Base-by-base conservation (phyloP, 1,140 invertebrate species). In the Aporrectodea caliginosa region DNA sequence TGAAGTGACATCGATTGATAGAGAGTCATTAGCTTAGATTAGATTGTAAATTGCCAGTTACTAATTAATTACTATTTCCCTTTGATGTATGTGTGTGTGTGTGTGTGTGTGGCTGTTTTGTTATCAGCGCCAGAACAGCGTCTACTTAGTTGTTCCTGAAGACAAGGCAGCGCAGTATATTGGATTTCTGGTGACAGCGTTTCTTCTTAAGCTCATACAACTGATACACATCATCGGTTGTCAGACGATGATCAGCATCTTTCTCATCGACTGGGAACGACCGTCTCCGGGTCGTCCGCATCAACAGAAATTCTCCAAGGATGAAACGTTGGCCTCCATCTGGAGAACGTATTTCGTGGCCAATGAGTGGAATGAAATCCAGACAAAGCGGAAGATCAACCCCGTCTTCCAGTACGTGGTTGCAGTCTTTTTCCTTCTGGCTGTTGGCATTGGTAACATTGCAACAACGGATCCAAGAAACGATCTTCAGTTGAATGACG, bases 201-300 rank as follows among this genome's bases (percentile, higher is more conserved):
- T 75, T 74, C 16, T 78, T 30, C 80, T 77, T 35, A 82, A 78
- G 35, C 69, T 79, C 16, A n/a, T 79, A 1, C 69, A 81, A 16
- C 74, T 81, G 22, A 34, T 81, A 1, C 76, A 78, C 43, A 30
- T 81, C 22, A 72, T 78, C 27, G 22, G 35, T 6, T n/a, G 1
- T n/a, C 79, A 80, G 74, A n/a, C 35, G n/a, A 79, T 35, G 2
- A 88, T 93, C 32, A 92, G 94, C 83, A 91, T 95, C 70, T 95
- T 96, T 86, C 92, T 96, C 78, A 91, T 96, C 79, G 95, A 96
- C 83, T 96, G 95, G 94, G 95, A 96, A 87, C 90, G 92, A 79
- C 93, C 94, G 0, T 88, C 35, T 22, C 6, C 43, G 22, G 6
- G 43, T 58, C 43, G 22, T 58, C 22, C 43, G 22, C 6, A 12